Evolutionary conservation across 2,888 invertebrate genomes (phyloP).

Genomic region (Gymnocheta viridis): DNA sequence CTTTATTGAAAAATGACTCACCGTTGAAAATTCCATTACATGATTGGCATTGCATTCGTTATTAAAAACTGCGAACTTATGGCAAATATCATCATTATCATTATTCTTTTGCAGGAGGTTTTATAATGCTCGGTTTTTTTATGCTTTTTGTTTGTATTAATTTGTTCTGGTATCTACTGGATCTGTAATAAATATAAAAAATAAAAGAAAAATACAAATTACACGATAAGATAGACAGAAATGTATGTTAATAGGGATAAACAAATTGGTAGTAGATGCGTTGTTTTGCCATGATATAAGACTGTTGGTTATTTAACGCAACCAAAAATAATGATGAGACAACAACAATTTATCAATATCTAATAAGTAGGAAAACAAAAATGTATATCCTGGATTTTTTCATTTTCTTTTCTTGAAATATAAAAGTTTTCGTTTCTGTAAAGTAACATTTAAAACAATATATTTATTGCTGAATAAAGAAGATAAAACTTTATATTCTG

Average conservation of each 20-base stretch:
- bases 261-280: background rate
- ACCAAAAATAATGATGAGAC: conserved; percentile 11
- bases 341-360: conserved; percentile 21
- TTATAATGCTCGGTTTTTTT: background rate
- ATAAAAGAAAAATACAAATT: background rate
- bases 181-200: conserved; percentile 16
- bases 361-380: no score
- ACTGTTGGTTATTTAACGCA: background rate
- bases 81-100: conserved; percentile 56
- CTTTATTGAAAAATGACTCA: conserved; percentile 51
- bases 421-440: no score
- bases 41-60: conserved; percentile 65
- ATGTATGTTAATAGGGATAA: background rate
- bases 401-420: no score
- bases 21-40: conserved; percentile 69
- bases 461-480: no score
- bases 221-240: background rate
- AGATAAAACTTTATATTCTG: no score
- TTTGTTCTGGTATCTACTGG: background rate
- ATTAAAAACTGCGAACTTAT: conserved; percentile 59
- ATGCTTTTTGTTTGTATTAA: conserved; percentile 1
- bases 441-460: no score
- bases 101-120: conserved; percentile 20
- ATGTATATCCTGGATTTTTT: no score
- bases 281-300: background rate